A percentile compares a stretch with the other conserved stretches of the same genome.
These are phyloP conservation scores for Zapornia atra DNA, from an alignment of 2,113 vertebrate genomes.

Conservation along the genomic window DNA sequence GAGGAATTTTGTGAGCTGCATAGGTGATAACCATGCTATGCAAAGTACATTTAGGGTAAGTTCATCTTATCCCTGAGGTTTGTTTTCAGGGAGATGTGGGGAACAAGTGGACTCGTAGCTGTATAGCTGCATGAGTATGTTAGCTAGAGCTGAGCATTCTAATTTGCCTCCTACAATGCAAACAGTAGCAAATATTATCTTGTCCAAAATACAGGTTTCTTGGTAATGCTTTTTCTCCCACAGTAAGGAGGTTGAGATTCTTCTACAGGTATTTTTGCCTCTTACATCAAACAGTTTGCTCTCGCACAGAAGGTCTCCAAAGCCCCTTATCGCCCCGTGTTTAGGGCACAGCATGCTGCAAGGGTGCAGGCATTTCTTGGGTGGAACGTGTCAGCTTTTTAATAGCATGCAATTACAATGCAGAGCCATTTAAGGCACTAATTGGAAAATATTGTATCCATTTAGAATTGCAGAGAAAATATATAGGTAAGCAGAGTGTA, in stretches of 20 bases:
- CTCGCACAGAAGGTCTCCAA: background rate
- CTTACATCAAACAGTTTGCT: background rate
- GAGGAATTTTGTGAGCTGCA: rapidly evolving
- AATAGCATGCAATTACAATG: constrained; percentile 36
- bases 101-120: background rate
- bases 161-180: background rate
- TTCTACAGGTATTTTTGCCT: background rate
- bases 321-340: background rate
- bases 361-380: background rate
- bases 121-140: background rate
- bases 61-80: background rate
- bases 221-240: background rate
- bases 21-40: background rate
- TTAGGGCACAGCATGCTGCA: background rate
- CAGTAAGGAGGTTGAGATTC: background rate
- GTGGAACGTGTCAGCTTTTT: constrained; percentile 21
- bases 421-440: constrained; percentile 54
- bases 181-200: background rate
- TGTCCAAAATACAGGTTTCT: background rate
- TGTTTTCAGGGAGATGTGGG: background rate
- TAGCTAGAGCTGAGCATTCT: background rate
- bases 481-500: constrained; percentile 67
- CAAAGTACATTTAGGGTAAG: background rate
- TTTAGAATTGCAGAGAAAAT: constrained; percentile 64
- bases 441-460: constrained; percentile 68